Percentiles rank a stretch among this genome's conserved stretches.
phyloP scores from a whole-genome alignment of 2,797 vertebrate species.

The Glossophaga mutica region DNA sequence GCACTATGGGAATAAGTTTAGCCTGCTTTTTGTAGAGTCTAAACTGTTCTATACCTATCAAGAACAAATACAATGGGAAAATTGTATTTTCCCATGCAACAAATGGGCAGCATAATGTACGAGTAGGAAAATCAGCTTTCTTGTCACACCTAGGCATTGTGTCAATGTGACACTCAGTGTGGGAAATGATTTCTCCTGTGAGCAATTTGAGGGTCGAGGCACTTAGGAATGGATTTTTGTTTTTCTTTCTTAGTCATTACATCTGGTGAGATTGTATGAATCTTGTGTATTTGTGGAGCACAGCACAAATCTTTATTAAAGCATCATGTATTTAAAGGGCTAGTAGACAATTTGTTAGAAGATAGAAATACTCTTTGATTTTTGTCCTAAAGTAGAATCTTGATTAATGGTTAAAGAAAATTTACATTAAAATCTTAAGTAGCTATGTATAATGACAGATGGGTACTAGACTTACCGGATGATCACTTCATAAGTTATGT shows the following conservation, averaged over 20 bases:
- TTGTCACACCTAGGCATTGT: not conserved
- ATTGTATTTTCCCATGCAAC: not conserved
- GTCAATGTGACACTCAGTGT: not conserved
- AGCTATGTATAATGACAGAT: not conserved
- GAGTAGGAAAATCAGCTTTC: not conserved
- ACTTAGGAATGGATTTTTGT: not conserved
- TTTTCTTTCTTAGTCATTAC: not conserved
- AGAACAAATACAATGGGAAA: not conserved
- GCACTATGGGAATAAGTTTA: not conserved
- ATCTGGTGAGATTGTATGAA: not conserved
- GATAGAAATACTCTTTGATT: not conserved
- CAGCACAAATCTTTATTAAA: not conserved
- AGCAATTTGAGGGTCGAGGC: not conserved
- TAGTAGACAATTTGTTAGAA: not conserved
- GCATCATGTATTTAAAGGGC: not conserved
- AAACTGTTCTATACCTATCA: not conserved
- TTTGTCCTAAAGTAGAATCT: constrained; percentile 22
- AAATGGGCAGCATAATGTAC: not conserved
- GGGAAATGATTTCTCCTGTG: not conserved
- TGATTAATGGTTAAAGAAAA: not conserved
- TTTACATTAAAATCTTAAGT: not conserved
- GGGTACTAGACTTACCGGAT: not conserved
- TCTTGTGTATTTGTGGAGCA: not conserved
- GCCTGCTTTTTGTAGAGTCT: not conserved
- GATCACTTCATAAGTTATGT: not conserved